Conservation (phyloP, 2,797 vertebrate genomes). For the Fistularia tabacaria region DNA sequence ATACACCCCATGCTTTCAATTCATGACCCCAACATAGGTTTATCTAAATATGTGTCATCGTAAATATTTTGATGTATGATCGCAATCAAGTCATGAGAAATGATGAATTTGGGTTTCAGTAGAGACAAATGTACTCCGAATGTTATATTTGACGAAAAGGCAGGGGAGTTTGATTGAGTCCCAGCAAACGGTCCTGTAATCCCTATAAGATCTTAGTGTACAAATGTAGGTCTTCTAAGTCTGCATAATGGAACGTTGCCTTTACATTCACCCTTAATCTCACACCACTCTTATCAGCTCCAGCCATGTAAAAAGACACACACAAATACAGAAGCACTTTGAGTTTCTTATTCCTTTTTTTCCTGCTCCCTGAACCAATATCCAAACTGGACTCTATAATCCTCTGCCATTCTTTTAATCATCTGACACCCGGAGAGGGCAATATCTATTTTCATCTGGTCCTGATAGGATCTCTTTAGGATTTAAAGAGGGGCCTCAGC, state of each 20-base stretch:
- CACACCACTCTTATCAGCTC: conserved; percentile 70
- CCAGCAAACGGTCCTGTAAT: conserved; percentile 11
- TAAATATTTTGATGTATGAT: no score
- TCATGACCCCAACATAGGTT: no score
- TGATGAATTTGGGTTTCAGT: no score
- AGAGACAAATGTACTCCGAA: no score
- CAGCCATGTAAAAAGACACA: conserved; percentile 50
- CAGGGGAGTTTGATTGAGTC: no score
- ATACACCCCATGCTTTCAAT: no score
- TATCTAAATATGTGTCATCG: no score
- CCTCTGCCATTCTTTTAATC: conserved; percentile 94
- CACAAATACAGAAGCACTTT: conserved; percentile 42
- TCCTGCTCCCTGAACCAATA: conserved; percentile 44
- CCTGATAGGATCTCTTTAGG: conserved; percentile 96
- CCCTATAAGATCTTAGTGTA: conserved; percentile 79
- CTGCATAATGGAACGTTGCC: conserved; percentile 70
- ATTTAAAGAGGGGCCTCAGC: conserved; percentile 89
- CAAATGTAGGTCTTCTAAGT: conserved; percentile 76
- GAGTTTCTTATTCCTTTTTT: conserved; percentile 31
- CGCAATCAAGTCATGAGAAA: no score
- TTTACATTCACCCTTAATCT: conserved; percentile 62
- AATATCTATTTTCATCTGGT: conserved; percentile 98
- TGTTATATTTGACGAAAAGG: no score
- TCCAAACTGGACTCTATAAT: conserved; percentile 80
- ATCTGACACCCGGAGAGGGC: conserved; percentile 86